Percentiles rank a stretch among this genome's conserved stretches.
Evolutionary conservation across 2,113 vertebrate species (phyloP).

Genomic region (Lepidothrix coronata): DNA sequence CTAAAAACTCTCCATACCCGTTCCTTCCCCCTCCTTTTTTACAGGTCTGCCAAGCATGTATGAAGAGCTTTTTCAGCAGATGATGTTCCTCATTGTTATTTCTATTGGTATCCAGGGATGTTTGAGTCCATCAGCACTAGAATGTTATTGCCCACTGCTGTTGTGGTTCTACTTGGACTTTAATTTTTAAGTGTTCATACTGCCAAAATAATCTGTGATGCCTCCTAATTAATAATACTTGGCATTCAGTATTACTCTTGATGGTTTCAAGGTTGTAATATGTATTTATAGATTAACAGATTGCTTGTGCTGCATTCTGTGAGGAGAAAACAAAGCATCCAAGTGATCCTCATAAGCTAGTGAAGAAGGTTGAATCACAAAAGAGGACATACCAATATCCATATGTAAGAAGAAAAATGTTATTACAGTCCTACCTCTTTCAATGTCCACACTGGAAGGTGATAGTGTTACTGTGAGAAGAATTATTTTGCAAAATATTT

Average conservation of each 20-base stretch:
- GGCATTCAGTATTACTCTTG: background rate
- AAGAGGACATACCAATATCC: background rate
- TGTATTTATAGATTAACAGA: background rate
- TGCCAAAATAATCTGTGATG: background rate
- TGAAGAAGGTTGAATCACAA: background rate
- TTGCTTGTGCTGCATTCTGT: background rate
- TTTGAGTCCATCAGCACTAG: background rate
- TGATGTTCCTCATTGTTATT: slow-evolving; percentile 23
- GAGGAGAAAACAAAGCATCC: background rate
- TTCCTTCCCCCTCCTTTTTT: background rate
- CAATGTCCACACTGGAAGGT: rapidly evolving
- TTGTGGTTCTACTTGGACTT: slow-evolving; percentile 7
- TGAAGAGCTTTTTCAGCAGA: slow-evolving; percentile 28
- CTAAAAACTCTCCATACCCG: background rate
- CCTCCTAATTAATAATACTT: background rate
- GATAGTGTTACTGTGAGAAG: background rate
- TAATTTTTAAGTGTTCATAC: background rate
- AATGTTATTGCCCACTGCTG: background rate
- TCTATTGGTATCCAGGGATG: background rate
- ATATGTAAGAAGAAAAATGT: background rate
- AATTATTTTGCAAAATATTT: background rate
- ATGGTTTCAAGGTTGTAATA: background rate
- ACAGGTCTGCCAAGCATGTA: slow-evolving; percentile 4
- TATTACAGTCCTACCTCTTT: background rate
- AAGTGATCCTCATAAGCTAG: background rate